Evolutionary conservation across 2,113 vertebrate genomes (phyloP), one percentile per base, ranked within the genome.

Genomic region (Mastomys coucha): DNA sequence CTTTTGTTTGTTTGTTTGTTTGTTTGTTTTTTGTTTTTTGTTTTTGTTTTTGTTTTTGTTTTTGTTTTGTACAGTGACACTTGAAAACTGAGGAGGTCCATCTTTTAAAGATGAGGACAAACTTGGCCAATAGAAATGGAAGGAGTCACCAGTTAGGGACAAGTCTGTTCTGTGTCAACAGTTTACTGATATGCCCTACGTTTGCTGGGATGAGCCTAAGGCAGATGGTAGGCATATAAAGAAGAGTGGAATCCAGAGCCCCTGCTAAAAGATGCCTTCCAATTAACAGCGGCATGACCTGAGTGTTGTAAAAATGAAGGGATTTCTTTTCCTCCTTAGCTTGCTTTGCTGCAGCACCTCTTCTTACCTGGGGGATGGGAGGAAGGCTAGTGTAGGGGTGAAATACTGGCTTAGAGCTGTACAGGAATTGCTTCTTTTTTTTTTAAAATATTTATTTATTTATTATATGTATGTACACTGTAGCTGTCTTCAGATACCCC

Each of bases 31-130:
- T 45, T 45, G 3, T 45, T 45, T 45, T 45, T 45, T 45, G 3
- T 45, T 45, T 45, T 45, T 45, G 33, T 45, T 45, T 45, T 45
- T 45, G 3, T 45, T 45, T 45, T 45, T 45, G 3, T 45, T 45
- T 45, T 45, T 45, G 33, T 65, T 1, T 53, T 70, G 51, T 82
- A 65, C 45, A 88, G 3, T 72, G n/a, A 85, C 49, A n/a, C 84
- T 94, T 75, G 67, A 8, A 58, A 56, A 51, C 24, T 75, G 63
- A 94, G n/a, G 93, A 87, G 26, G 56, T 16, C 60, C 6, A 51
- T 73, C 4, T 80, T 88, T 84, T 73, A 69, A 67, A 96, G 93
- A 81, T 20, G 81, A 96, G 63, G 69, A 96, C 82, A 93, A 87
- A 88, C 36, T 53, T 31, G 14, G 26, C 42, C 42, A 22, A 33